Conservation (phyloP, 2,888 invertebrate species). For the Drosophila birchii region DNA sequence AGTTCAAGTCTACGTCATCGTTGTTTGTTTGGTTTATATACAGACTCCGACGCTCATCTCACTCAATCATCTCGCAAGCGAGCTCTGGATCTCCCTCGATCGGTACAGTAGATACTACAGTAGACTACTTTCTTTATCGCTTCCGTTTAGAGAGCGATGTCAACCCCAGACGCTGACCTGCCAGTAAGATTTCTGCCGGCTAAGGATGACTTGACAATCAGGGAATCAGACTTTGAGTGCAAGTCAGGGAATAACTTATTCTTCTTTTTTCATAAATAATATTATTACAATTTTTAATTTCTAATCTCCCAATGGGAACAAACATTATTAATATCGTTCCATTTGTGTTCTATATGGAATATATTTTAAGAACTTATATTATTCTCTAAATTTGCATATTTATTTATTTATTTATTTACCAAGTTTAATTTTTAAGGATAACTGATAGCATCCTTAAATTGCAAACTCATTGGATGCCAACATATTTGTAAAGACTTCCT, state of each 20-base stretch:
- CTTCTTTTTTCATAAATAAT: not conserved
- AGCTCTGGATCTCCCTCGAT: not conserved
- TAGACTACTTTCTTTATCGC: constrained; percentile 7
- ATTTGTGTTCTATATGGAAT: no score
- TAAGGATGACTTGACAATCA: constrained; percentile 11
- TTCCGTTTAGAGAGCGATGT: not conserved
- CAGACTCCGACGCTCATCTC: not conserved
- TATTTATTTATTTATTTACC: not conserved
- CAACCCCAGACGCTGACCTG: constrained; percentile 9
- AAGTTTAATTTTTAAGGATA: not conserved
- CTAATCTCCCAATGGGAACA: no score
- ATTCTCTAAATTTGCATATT: not conserved
- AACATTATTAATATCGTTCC: no score
- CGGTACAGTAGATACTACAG: not conserved
- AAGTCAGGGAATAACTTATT: not conserved
- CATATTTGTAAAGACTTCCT: not conserved
- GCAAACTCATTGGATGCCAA: no score
- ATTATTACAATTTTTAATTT: not conserved
- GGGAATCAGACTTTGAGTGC: not conserved
- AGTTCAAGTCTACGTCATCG: constrained; percentile 45
- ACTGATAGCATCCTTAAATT: not conserved
- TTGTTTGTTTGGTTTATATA: constrained; percentile 25
- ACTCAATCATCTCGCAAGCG: constrained; percentile 2
- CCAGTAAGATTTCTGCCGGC: not conserved
- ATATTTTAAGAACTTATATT: not conserved